These are phyloP conservation scores for pig (Sus scrofa) DNA, from an alignment of 2,113 vertebrate species.

Conservation along the genomic window T2T-Sscrofa CM000824.6:84007001-84007500, in stretches of 20 bases:
- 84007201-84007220: background rate
- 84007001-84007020: no score
- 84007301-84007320: background rate
- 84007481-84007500: background rate
- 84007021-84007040: no score
- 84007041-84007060: no score
- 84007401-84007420: background rate
- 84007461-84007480: background rate
- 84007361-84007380: background rate
- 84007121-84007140: background rate
- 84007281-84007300: background rate
- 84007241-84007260: background rate
- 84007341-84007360: background rate
- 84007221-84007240: no score
- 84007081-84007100: no score
- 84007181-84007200: background rate
- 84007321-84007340: background rate
- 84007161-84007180: background rate
- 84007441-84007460: background rate
- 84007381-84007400: background rate
- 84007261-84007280: background rate
- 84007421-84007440: background rate
- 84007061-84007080: no score
- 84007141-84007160: background rate
- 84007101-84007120: background rate